Percentiles rank a stretch among this genome's conserved stretches.
phyloP scores from a whole-genome alignment of 2,888 invertebrate species.

The Sialis fuliginosa region DNA sequence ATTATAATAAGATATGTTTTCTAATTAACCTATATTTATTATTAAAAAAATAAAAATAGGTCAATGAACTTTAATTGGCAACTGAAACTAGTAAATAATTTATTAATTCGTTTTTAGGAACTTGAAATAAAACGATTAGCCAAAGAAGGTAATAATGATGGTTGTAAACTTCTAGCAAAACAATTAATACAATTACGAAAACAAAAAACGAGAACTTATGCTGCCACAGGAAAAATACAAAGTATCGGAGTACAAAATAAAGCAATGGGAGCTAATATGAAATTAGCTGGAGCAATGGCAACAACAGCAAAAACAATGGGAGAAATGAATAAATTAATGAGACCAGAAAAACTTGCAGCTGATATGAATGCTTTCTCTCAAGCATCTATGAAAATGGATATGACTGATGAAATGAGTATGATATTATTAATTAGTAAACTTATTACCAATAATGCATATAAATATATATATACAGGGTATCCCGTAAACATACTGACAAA shows the following conservation, averaged over 20 bases:
- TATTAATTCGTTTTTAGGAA: constrained; percentile 35
- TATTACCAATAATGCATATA: no score
- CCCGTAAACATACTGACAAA: no score
- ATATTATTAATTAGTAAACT: constrained; percentile 10
- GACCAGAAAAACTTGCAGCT: constrained; percentile 66
- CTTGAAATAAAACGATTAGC: constrained; percentile 79
- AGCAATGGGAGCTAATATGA: constrained; percentile 77
- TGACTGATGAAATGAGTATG: constrained; percentile 91
- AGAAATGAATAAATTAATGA: constrained; percentile 71
- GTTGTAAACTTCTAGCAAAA: constrained; percentile 68
- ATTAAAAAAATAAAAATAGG: no score
- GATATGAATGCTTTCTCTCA: constrained; percentile 71
- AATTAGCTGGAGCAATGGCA: constrained; percentile 74
- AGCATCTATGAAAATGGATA: constrained; percentile 77
- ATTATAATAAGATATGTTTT: no score
- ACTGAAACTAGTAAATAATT: constrained; percentile 1
- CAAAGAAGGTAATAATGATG: constrained; percentile 72
- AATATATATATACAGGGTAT: no score
- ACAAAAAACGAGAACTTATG: constrained; percentile 67
- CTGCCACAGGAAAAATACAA: constrained; percentile 62
- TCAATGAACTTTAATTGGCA: not conserved
- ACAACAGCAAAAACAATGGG: constrained; percentile 81
- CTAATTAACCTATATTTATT: no score
- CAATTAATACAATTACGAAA: constrained; percentile 76
- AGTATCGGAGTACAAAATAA: constrained; percentile 74